Evolutionary conservation across 2,113 vertebrate genomes (phyloP), one percentile per base, ranked within the genome.

Genomic region (Pangasianodon gigas): DNA sequence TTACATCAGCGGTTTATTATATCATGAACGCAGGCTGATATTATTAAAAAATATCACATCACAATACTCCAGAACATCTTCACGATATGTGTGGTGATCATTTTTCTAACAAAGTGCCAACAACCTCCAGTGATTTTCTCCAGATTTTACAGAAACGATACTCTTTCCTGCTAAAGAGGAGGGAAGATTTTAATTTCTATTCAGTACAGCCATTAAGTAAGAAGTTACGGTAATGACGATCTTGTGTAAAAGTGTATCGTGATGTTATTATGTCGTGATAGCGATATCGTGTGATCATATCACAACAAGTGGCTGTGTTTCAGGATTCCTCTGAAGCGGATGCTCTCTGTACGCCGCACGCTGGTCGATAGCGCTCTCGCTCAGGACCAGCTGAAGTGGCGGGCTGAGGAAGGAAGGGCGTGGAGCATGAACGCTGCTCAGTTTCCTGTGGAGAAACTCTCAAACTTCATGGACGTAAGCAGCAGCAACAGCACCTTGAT

Each of bases 391-490:
- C 90, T 97, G 1, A 91, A 90, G 87, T 81, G 88, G 8, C 54
- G 94, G 90, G 94, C 91, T 0, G 51, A 1, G 65, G 37, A 37
- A n/a, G n/a, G n/a, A n/a, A n/a, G n/a, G 37, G 10, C 18, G 0
- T 87, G 90, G 48, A 24, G 9, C 0, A 18, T 0, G n/a, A 29
- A 83, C 3, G 5, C 60, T 0, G 0, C 51, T 13, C 18, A 69
- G 0, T 0, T 93, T 4, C 95, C 95, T 0, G 93, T 94, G 24
- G 96, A 97, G 91, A 94, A 93, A 41, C 96, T 98, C 82, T 97
- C 95, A 89, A 97, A 97, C 92, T 97, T 95, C 92, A 92, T 97
- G 95, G 96, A 98, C 3, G 97, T 98, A 94, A 89, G 97, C 67
- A 65, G 1, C 10, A 10, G 6, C 1, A 7, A 2, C n/a, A 16